Evolutionary conservation across 2,113 vertebrate genomes (phyloP).

Genomic region (Apaloderma vittatum): DNA sequence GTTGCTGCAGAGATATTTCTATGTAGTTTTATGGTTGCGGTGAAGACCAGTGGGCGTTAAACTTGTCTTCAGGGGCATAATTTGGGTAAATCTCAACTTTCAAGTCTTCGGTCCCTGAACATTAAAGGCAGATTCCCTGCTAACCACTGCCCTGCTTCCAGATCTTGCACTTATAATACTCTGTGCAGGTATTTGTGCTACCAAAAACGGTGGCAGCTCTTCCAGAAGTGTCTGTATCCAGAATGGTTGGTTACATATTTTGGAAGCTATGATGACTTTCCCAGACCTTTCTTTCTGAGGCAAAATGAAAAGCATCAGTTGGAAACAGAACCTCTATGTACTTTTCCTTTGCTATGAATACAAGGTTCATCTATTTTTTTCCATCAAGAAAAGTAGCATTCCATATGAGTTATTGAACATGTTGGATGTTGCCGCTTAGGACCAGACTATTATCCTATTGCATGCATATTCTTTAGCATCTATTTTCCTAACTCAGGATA

Average conservation of each 20-base stretch:
- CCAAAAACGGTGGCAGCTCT: conserved; percentile 1
- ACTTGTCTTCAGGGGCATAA: conserved; percentile 42
- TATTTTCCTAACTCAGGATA: not conserved
- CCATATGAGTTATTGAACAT: not conserved
- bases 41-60: conserved; percentile 1
- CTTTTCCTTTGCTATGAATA: not conserved
- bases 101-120: not conserved
- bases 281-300: not conserved
- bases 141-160: conserved; percentile 15
- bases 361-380: not conserved
- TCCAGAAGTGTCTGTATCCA: not conserved
- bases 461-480: not conserved
- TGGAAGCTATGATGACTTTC: conserved; percentile 21
- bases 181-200: conserved; percentile 29
- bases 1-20: not conserved
- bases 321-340: not conserved
- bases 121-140: not conserved
- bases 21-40: conserved; percentile 26
- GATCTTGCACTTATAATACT: not conserved
- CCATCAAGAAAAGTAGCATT: not conserved
- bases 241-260: not conserved
- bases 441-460: not conserved
- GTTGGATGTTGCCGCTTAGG: not conserved
- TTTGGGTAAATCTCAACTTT: conserved; percentile 55
- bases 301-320: not conserved